Evolutionary conservation across 2,888 invertebrate species (phyloP), one percentile per base, ranked within the genome.

Genomic region (Cenopis cana): DNA sequence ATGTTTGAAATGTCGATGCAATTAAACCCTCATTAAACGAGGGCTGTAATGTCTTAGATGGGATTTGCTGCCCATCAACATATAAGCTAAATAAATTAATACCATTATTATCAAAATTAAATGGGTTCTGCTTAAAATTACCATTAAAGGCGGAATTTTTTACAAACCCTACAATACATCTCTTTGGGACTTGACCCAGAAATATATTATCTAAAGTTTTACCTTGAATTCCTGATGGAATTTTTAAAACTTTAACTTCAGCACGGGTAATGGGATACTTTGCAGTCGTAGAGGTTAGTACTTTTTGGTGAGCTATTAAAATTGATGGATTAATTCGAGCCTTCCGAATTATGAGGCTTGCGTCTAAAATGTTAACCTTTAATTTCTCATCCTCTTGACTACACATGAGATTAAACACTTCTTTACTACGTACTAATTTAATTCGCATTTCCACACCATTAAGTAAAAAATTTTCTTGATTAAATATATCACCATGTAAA

Each of bases 401-500:
- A 33, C 62, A 69, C 61, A 72, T 72, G 14, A 75, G 41, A 49
- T 68, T 72, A 57, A 69, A 74, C 12, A 17, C 17, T n/a, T 72
- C 69, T 38, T 65, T 64, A 5, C 54, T 55, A 12, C 64, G 72
- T 11, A 72, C 62, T 71, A 69, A 67, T 69, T 74, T 76, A 74
- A 77, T 62, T 66, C 70, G 55, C 68, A 73, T 72, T 73, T 72
- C 64, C 2, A 64, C 54, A n/a, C 52, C 64, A 41, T 64, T 64
- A 8, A 64, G 4, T 38, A 64, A 54, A 41, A 64, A 64, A 4
- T 54, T 64, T 8, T 33, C 33, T 6, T 33, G 33, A 33, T 33
- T 33, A 33, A 0, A 46, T 75, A 77, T 52, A 74, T 76, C 76
- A 52, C 75, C 77, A 59, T 76, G 77, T 52, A 76, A 65, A 55